A percentile compares a stretch with the other conserved stretches of the same genome.
These are phyloP conservation scores for Xestobium rufovillosum DNA, from an alignment of 2,888 invertebrate species.

Conservation along the genomic window DNA sequence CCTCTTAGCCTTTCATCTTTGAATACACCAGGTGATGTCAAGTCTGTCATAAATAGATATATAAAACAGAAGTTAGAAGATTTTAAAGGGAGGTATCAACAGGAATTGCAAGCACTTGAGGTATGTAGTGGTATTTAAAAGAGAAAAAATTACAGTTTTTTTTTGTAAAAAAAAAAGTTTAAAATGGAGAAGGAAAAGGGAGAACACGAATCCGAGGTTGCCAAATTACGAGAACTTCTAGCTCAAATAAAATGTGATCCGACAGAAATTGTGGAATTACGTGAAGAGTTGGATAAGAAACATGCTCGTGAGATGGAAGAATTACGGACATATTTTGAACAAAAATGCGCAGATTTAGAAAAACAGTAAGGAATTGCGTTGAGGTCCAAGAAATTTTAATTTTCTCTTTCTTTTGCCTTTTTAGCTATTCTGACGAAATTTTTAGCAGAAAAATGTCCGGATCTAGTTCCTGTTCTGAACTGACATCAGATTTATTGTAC, in stretches of 20 bases:
- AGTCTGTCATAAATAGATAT: constrained; percentile 25
- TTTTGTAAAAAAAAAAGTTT: constrained; percentile 30
- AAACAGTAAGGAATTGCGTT: constrained; percentile 58
- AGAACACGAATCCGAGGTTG: constrained; percentile 48
- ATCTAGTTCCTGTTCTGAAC: constrained; percentile 40
- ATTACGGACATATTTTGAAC: constrained; percentile 69
- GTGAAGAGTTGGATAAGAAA: constrained; percentile 54
- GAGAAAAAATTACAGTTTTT: constrained; percentile 11
- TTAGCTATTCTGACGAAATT: constrained; percentile 58
- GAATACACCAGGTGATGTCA: background rate
- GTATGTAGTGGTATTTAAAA: constrained; percentile 20
- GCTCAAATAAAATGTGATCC: constrained; percentile 52
- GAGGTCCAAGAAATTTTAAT: constrained; percentile 6
- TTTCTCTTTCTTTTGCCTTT: constrained; percentile 24
- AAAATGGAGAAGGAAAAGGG: constrained; percentile 45
- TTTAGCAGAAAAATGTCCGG: constrained; percentile 54
- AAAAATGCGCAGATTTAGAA: constrained; percentile 71
- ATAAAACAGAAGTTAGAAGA: constrained; percentile 24
- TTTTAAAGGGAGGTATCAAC: constrained; percentile 23
- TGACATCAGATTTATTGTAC: constrained; percentile 42
- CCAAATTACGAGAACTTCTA: constrained; percentile 49
- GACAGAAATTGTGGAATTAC: constrained; percentile 49
- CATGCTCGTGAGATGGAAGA: constrained; percentile 74
- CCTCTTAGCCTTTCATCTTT: constrained; percentile 1
- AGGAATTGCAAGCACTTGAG: constrained; percentile 30